A percentile compares a stretch with the other conserved stretches of the same genome.
phyloP scores from a whole-genome alignment of 2,888 invertebrate genomes.

The Darwinula stevensoni region DNA sequence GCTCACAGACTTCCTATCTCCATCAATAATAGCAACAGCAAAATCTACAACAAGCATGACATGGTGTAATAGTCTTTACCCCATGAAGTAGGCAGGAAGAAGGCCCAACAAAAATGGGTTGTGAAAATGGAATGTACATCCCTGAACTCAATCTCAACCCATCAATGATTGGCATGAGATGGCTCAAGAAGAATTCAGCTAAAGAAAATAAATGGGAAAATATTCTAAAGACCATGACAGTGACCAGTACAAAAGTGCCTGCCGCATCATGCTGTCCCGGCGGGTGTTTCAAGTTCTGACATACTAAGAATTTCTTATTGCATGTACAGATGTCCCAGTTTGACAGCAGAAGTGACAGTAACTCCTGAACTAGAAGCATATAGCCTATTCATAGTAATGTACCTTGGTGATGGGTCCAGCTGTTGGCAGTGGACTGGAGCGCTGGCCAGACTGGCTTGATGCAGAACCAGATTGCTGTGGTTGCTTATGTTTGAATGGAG shows the following conservation, averaged over 20 bases:
- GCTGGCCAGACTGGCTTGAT: constrained; percentile 15
- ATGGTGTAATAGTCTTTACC: too few relatives aligned
- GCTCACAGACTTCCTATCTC: too few relatives aligned
- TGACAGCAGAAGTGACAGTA: too few relatives aligned
- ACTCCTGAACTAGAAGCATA: too few relatives aligned
- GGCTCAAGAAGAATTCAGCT: constrained; percentile 84
- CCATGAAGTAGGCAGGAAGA: constrained; percentile 4
- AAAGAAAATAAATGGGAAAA: constrained; percentile 15
- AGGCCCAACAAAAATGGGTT: background rate
- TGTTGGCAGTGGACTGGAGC: constrained; percentile 17
- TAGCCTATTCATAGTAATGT: constrained; percentile 10
- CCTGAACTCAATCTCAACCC: constrained; percentile 30
- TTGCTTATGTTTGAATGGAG: constrained; percentile 73
- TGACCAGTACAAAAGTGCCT: too few relatives aligned
- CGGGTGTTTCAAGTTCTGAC: too few relatives aligned
- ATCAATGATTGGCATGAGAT: constrained; percentile 85
- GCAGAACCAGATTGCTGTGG: constrained; percentile 41
- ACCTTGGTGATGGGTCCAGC: constrained; percentile 93
- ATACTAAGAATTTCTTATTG: too few relatives aligned
- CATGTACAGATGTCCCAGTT: too few relatives aligned
- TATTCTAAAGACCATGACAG: constrained; percentile 6
- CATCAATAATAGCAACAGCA: too few relatives aligned
- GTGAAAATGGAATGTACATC: background rate
- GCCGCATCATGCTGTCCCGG: too few relatives aligned
- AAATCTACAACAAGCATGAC: too few relatives aligned